Base-by-base conservation (phyloP, 2,888 invertebrate species). In the Sesamia inferens region DNA sequence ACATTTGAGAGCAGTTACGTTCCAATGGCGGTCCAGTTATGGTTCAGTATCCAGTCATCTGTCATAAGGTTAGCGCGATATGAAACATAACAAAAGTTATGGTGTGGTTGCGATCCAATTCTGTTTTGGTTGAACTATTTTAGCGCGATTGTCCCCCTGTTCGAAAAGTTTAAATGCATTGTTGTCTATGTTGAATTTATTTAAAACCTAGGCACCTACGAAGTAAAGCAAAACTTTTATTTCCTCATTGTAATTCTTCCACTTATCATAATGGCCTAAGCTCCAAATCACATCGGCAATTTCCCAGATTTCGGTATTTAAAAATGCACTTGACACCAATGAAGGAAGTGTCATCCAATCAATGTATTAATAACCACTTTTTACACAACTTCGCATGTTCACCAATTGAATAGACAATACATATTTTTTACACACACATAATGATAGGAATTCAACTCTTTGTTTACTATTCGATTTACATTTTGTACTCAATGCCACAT, bases 401-500 rank as follows among this genome's bases (percentile, higher is more conserved):
- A 57, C 24, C 61, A 76, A 74, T 76, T 86, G 78, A 72, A 78
- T 79, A 59, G 51, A 80, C 82, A 86, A 82, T 82, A 78, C 39
- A 39, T 59, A 44, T 44, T 44, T 78, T 79, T 68, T 48, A 64
- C 42, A 72, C 68, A 77, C 67, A 76, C 67, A 59, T 66, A 68
- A 67, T 79, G 71, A 68, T 72, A 79, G 74, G 76, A 76, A 86
- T 84, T 65, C 42, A 57, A 24, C 55, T 58, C 77, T 80, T 86
- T 84, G 84, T 85, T 67, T 71, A 54, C 54, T 58, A 71, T 78
- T 75, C 58, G 69, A 57, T 68, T 65, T 65, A 72, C 55, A 69
- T 65, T 66, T 76, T 61, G 66, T 69, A 55, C 39, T 84, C 86
- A 84, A 85, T 85, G 85, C 76, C 80, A 76, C 75, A 86, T 84